These are phyloP conservation scores for Drosophila recens DNA, from an alignment of 2,888 invertebrate genomes.

Conservation along the genomic window DNA sequence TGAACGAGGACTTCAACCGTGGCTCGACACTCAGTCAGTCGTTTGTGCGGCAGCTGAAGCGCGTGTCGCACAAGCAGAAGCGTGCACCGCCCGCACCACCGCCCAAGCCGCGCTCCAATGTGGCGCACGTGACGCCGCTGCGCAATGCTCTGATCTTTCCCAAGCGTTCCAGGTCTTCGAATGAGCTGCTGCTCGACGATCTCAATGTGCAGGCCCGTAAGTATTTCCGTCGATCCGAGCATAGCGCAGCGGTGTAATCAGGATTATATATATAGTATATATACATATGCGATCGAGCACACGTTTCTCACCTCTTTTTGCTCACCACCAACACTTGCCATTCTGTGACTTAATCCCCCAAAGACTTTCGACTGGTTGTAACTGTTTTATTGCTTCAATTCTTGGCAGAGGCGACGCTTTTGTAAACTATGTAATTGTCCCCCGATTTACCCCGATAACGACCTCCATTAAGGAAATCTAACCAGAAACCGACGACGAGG, in stretches of 20 bases:
- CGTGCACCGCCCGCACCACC: constrained; percentile 69
- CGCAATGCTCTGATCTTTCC: constrained; percentile 75
- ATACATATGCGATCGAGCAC: constrained; percentile 20
- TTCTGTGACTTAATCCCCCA: constrained; percentile 28
- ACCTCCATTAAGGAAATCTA: constrained; percentile 24
- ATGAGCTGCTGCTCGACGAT: constrained; percentile 82
- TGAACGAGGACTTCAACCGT: constrained; percentile 83
- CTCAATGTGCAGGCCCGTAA: constrained; percentile 80
- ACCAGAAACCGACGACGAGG: constrained; percentile 34
- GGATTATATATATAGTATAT: constrained; percentile 1
- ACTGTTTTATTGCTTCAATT: constrained; percentile 47
- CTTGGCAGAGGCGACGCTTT: constrained; percentile 70
- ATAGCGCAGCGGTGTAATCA: constrained; percentile 65
- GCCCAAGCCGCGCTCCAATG: constrained; percentile 65
- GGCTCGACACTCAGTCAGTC: constrained; percentile 85
- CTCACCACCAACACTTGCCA: constrained; percentile 31
- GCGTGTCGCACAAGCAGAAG: constrained; percentile 70
- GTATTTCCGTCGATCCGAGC: constrained; percentile 75
- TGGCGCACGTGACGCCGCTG: constrained; percentile 65
- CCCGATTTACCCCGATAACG: constrained; percentile 32
- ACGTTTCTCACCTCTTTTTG: constrained; percentile 30
- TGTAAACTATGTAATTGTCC: constrained; percentile 53
- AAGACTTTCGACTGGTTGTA: constrained; percentile 24
- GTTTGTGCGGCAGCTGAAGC: constrained; percentile 82
- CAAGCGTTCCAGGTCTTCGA: constrained; percentile 82